These are phyloP conservation scores for Myotis brandtii DNA, from an alignment of 2,113 vertebrate genomes.

Conservation along the genomic window DNA sequence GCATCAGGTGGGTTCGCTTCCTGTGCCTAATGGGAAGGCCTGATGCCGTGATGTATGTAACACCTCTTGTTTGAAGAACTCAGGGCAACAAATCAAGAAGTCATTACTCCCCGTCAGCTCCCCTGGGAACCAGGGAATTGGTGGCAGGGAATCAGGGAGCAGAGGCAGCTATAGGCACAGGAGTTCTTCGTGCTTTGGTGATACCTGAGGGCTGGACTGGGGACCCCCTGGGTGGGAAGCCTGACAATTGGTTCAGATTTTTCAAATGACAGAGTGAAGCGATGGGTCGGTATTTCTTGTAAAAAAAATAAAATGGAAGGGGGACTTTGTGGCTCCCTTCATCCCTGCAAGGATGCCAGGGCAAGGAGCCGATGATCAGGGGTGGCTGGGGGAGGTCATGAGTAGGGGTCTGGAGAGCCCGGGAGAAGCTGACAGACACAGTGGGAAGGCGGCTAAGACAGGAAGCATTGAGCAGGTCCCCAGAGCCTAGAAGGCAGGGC, in stretches of 20 bases:
- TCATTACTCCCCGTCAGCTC: neutral
- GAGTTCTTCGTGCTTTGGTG: fast-evolving
- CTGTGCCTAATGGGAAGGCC: conserved; percentile 3
- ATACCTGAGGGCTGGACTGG: neutral
- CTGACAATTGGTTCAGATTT: neutral
- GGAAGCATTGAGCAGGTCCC: neutral
- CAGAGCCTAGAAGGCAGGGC: neutral
- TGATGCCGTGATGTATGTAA: neutral
- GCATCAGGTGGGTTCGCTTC: conserved; percentile 34
- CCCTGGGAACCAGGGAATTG: neutral
- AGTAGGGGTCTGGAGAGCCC: neutral
- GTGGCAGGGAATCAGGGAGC: neutral
- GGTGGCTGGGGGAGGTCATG: neutral
- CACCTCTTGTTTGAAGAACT: conserved; percentile 26
- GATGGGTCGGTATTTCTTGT: neutral
- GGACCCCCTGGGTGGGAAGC: neutral
- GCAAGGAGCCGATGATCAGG: neutral
- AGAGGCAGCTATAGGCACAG: neutral
- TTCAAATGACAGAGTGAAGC: neutral
- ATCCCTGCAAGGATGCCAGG: neutral
- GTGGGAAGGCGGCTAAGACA: neutral
- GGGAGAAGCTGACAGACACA: neutral
- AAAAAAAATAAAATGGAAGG: neutral
- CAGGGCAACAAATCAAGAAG: conserved; percentile 46
- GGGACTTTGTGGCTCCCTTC: neutral